phyloP scores from a whole-genome alignment of 2,888 invertebrate species.

The Mactromeris polynyma region DNA sequence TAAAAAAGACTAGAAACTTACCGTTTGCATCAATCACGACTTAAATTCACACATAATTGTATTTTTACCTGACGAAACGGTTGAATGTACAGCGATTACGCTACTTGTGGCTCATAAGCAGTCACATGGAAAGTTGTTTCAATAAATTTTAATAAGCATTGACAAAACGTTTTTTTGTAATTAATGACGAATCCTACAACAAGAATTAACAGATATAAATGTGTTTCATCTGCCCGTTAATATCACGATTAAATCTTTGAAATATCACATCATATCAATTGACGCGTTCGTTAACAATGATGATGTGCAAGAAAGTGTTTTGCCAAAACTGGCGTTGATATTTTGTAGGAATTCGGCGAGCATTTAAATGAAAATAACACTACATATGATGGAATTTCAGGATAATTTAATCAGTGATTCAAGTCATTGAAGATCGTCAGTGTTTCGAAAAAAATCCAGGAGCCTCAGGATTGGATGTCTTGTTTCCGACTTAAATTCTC shows the following conservation, averaged over 20 bases:
- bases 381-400: neutral
- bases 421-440: neutral
- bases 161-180: neutral
- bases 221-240: neutral
- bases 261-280: conserved; percentile 6
- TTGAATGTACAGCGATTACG: neutral
- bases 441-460: neutral
- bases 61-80: neutral
- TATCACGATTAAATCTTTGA: neutral
- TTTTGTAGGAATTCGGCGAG: neutral
- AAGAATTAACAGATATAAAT: neutral
- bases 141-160: neutral
- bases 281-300: neutral
- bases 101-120: neutral
- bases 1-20: too few relatives aligned
- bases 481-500: neutral
- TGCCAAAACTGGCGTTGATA: neutral
- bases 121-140: neutral
- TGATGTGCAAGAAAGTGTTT: neutral
- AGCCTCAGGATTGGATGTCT: neutral
- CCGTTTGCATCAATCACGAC: too few relatives aligned
- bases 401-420: neutral
- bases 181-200: neutral
- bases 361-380: neutral
- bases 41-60: neutral